Percentiles rank a stretch among this genome's conserved stretches.
Conservation (phyloP, 2,888 invertebrate species). For the Myopa tessellatipennis region DNA sequence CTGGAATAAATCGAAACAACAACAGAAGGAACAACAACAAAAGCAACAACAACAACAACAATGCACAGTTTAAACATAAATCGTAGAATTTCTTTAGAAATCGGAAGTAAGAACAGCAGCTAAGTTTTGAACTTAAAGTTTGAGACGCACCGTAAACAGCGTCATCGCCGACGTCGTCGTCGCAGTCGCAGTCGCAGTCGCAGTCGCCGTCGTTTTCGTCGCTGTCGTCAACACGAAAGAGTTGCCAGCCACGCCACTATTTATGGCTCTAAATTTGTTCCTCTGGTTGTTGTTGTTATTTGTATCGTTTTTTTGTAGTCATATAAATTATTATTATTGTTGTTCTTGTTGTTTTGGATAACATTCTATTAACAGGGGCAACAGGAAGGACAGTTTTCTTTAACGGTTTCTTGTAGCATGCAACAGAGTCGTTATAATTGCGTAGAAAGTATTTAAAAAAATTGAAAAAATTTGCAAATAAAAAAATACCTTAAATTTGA, state of each 20-base stretch:
- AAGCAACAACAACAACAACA: background rate
- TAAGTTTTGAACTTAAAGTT: slow-evolving; percentile 19
- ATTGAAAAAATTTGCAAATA: too few relatives aligned
- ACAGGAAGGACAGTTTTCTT: too few relatives aligned
- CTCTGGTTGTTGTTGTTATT: background rate
- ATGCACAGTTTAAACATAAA: slow-evolving; percentile 44
- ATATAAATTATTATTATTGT: too few relatives aligned
- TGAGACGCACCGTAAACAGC: slow-evolving; percentile 21
- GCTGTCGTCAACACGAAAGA: background rate
- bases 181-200: too few relatives aligned
- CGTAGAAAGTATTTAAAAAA: too few relatives aligned
- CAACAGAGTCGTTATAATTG: too few relatives aligned
- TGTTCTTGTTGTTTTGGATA: too few relatives aligned
- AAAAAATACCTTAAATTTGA: too few relatives aligned
- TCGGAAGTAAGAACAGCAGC: slow-evolving; percentile 11
- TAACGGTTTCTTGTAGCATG: too few relatives aligned
- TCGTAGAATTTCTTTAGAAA: slow-evolving; percentile 42
- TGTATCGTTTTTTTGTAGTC: background rate
- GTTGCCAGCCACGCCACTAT: background rate
- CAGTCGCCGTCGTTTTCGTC: too few relatives aligned
- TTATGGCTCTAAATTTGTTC: background rate
- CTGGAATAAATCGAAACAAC: background rate
- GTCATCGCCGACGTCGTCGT: background rate
- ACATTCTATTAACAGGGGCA: too few relatives aligned
- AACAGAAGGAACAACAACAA: background rate